These are phyloP conservation scores for Drosophila differens DNA, from an alignment of 2,888 invertebrate species.

Conservation along the genomic window DNA sequence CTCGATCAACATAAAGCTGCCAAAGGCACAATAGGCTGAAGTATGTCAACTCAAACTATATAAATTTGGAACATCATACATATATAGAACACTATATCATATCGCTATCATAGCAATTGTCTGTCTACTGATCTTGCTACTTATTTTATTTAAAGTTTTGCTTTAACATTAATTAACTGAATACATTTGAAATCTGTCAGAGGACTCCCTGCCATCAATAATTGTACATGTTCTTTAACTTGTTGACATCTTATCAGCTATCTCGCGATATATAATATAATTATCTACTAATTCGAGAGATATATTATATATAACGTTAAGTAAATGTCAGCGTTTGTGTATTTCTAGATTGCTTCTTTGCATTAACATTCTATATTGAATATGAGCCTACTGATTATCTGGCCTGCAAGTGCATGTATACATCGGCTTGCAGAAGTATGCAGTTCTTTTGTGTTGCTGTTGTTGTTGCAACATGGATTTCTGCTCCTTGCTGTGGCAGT, in stretches of 20 bases:
- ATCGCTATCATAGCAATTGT: neutral
- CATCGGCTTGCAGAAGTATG: neutral
- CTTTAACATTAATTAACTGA: too few species aligned
- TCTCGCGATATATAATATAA: neutral
- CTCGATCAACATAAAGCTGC: neutral
- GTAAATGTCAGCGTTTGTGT: neutral
- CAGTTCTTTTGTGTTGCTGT: conserved; percentile 13
- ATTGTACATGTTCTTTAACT: neutral
- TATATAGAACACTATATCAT: neutral
- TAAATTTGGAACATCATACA: neutral
- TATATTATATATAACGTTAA: neutral
- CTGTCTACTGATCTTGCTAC: neutral
- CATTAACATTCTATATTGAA: neutral
- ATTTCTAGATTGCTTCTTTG: neutral
- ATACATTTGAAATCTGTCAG: neutral
- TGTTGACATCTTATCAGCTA: neutral
- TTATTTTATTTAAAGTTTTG: neutral
- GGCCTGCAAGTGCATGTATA: neutral
- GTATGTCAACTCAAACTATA: neutral
- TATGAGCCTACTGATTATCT: neutral
- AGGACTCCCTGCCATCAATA: neutral
- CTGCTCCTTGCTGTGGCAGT: conserved; percentile 52
- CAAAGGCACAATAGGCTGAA: neutral
- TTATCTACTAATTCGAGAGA: neutral
- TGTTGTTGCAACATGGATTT: conserved; percentile 72